These are phyloP conservation scores for Caenorhabditis wallacei DNA, from an alignment of 2,888 invertebrate species.

Conservation along the genomic window DNA sequence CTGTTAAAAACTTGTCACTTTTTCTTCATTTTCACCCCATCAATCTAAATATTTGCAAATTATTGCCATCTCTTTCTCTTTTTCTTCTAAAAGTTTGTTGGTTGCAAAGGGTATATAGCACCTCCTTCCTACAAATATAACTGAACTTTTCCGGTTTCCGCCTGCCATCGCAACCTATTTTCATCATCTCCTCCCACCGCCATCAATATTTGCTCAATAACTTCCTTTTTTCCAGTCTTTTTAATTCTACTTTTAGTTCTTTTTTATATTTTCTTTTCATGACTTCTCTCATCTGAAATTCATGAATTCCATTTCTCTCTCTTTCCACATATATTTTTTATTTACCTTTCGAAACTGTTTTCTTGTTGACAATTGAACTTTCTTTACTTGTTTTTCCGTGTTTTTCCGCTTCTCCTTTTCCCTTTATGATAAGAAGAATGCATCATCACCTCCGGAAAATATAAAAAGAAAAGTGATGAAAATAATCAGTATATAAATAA, in stretches of 20 bases:
- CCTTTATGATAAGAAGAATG: constrained; percentile 10
- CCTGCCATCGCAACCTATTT: constrained; percentile 37
- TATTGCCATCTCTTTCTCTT: constrained; percentile 26
- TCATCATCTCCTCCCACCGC: constrained; percentile 12
- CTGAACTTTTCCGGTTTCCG: constrained; percentile 51
- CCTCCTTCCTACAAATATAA: constrained; percentile 36
- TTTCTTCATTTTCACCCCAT: constrained; percentile 25
- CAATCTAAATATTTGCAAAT: constrained; percentile 47
- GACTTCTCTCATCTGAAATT: constrained; percentile 22
- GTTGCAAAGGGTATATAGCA: constrained; percentile 7
- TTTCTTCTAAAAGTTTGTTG: constrained; percentile 28
- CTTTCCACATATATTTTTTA: constrained; percentile 13
- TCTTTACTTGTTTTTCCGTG: constrained; percentile 6
- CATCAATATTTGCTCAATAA: constrained; percentile 40
- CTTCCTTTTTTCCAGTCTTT: constrained; percentile 34
- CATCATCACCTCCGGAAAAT: constrained; percentile 14
- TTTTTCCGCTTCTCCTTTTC: constrained; percentile 24
- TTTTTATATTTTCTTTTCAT: constrained; percentile 23
- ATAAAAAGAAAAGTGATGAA: constrained; percentile 3
- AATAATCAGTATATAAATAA: constrained; percentile 3
- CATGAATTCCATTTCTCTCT: neutral
- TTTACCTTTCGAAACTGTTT: constrained; percentile 40
- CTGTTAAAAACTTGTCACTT: constrained; percentile 15
- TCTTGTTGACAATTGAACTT: constrained; percentile 28
- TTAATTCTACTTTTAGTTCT: constrained; percentile 2